Percentiles rank a stretch among this genome's conserved stretches.
phyloP scores from a whole-genome alignment of 2,797 vertebrate species.

The Melopsittacus undulatus region DNA sequence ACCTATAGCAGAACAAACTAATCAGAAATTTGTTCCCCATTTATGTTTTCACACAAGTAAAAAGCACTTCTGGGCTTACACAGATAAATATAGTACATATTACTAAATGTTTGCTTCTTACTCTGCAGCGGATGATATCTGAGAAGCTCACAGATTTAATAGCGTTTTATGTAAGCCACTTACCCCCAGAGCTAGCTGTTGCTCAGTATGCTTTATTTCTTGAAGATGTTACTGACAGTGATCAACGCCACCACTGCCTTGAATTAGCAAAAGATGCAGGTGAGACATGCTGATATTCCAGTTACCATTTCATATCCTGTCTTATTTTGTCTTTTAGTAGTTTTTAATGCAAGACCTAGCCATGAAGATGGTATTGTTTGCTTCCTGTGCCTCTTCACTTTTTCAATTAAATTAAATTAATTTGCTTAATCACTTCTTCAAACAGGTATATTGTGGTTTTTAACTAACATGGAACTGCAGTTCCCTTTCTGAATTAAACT shows the following conservation, averaged over 20 bases:
- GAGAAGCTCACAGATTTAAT: constrained; percentile 89
- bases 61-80: background rate
- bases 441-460: background rate
- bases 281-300: constrained; percentile 53
- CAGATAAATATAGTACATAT: background rate
- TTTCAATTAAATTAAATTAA: background rate
- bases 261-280: constrained; percentile 90
- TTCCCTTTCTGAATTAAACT: background rate
- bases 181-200: constrained; percentile 85
- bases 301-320: background rate
- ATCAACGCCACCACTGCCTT: constrained; percentile 88
- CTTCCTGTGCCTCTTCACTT: background rate
- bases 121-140: constrained; percentile 80
- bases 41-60: background rate
- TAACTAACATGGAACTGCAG: background rate
- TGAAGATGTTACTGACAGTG: constrained; percentile 86
- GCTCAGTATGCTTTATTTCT: constrained; percentile 89
- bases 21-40: background rate
- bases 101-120: background rate
- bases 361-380: background rate
- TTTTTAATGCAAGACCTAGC: background rate
- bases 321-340: background rate
- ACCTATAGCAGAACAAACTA: background rate
- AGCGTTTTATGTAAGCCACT: constrained; percentile 92
- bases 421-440: background rate